phyloP scores from a whole-genome alignment of 2,113 vertebrate genomes.

The Dascyllus trimaculatus region DNA sequence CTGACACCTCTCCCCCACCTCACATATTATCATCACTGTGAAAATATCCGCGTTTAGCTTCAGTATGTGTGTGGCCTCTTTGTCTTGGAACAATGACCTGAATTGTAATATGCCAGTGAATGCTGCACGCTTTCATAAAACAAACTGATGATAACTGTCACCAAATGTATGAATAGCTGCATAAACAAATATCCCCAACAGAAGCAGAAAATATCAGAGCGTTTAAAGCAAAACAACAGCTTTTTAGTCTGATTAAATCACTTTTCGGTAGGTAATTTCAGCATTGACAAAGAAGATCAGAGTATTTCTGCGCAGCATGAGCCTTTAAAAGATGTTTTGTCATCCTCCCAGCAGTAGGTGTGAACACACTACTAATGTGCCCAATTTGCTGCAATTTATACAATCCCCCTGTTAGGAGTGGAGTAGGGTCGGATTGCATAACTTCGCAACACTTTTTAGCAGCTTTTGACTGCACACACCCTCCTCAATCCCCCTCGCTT shows the following conservation, averaged over 20 bases:
- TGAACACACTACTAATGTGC: slow-evolving; percentile 28
- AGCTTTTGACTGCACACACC: slow-evolving; percentile 46
- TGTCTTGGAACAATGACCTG: not conserved
- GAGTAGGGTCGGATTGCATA: slow-evolving; percentile 9
- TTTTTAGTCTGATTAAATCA: slow-evolving; percentile 11
- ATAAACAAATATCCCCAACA: not conserved
- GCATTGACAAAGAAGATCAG: slow-evolving; percentile 4
- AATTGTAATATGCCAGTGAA: not conserved
- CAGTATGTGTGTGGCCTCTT: not conserved
- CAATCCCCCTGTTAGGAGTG: slow-evolving; percentile 20
- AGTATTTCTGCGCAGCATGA: slow-evolving; percentile 1
- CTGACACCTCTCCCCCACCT: too few species aligned
- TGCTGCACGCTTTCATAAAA: not conserved
- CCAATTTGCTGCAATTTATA: slow-evolving; percentile 22
- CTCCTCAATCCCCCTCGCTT: slow-evolving; percentile 8
- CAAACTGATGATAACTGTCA: not conserved
- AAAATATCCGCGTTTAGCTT: not conserved
- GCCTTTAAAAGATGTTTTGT: slow-evolving; percentile 22
- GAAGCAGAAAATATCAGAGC: not conserved
- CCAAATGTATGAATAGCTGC: too few species aligned
- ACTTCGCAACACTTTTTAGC: slow-evolving; percentile 46
- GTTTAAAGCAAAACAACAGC: not conserved
- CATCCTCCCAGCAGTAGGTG: slow-evolving; percentile 17
- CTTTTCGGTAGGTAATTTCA: not conserved
- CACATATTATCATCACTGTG: too few species aligned